Base-by-base conservation (phyloP, 2,888 invertebrate genomes). In the Phaedon cochleariae region DNA sequence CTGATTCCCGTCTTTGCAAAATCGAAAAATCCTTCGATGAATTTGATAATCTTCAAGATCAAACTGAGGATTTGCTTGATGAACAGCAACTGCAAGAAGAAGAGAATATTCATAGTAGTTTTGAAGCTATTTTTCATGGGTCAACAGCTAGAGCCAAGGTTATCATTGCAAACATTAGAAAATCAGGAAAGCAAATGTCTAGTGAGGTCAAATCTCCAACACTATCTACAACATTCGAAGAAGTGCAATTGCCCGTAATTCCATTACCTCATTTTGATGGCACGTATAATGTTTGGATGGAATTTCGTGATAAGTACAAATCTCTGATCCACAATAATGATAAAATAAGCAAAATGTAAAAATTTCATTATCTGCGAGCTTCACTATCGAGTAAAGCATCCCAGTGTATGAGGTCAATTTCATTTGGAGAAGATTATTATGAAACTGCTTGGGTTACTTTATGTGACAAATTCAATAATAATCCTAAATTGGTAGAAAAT, bases 281-380 rank as follows among this genome's bases (percentile, higher is more conserved):
- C 2, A 2, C 17, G 0, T 69, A 69, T 34, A 57, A 64, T 15
- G 29, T 17, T 4, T 71, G 71, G 69, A 12, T 69, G 26, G 58
- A 62, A 22, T 71, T 71, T 37, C 22, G 55, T 6, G 67, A 67
- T 20, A 65, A 59, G 6, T 71, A 67, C 22, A 12, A 60, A 31
- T 67, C 69, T 1, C 7, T 71, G 10, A 68, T 72, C 21, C 68
- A 71, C 45, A 55, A 62, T 10, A 70, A 72, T 54, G 18, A 20
- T 22, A 18, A 51, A 22, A 58, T 70, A 9, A 51, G 21, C 29
- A 21, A 59, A 20, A 65, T 69, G 29, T 69, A 67, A 41, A 71
- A 67, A 59, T 64, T 54, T 15, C 61, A 69, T 59, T 69, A 69
- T 31, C 41, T 68, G 15, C 20, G 59, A 5, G 60, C 64, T 1